Conservation (phyloP, 2,113 vertebrate genomes). For the Meleagris gallopavo region DNA sequence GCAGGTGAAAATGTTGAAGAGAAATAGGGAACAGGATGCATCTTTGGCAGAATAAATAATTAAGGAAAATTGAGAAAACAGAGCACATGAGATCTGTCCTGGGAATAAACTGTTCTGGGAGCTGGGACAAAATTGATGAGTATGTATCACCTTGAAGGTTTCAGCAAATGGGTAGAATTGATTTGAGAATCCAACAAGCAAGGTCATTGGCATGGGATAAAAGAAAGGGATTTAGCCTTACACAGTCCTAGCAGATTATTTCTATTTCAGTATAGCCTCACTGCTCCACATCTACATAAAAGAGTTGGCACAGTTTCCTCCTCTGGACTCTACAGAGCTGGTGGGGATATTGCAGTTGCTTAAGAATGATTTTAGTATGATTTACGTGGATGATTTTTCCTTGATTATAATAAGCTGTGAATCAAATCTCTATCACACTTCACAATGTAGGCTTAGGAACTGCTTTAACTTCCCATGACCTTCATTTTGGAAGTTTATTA, state of each 20-base stretch:
- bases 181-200: neutral
- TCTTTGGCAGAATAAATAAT: neutral
- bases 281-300: neutral
- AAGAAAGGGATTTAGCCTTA: neutral
- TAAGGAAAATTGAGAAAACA: neutral
- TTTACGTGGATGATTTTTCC: neutral
- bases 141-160: accelerated
- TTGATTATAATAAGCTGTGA: neutral
- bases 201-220: neutral
- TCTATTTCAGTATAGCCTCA: neutral
- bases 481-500: neutral
- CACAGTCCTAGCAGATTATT: neutral
- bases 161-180: neutral
- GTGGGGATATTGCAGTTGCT: neutral
- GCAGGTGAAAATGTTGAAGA: neutral
- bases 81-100: neutral
- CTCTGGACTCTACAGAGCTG: neutral
- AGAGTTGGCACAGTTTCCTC: neutral
- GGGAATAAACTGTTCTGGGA: neutral
- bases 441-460: neutral
- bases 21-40: neutral
- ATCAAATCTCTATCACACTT: neutral
- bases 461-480: neutral
- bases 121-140: neutral
- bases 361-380: neutral